phyloP scores from a whole-genome alignment of 2,888 invertebrate species.

The Drosophila multiciliata region DNA sequence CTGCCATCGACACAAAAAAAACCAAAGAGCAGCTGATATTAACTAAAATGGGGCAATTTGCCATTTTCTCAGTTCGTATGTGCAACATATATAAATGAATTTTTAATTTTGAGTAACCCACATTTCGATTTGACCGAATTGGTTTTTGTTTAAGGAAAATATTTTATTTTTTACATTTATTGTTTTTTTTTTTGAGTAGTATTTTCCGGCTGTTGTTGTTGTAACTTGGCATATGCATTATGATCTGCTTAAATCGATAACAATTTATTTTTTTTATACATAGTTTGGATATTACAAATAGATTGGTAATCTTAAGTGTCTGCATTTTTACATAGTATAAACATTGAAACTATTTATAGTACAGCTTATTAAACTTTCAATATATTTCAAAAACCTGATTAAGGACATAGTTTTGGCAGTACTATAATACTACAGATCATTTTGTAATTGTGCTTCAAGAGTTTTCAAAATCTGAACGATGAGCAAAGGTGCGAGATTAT shows the following conservation, averaged over 20 bases:
- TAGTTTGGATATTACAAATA: constrained; percentile 34
- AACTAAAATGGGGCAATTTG: constrained; percentile 26
- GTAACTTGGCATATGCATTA: constrained; percentile 49
- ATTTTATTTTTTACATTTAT: constrained; percentile 66
- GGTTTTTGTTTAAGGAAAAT: constrained; percentile 64
- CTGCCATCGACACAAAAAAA: constrained; percentile 65
- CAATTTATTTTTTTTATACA: constrained; percentile 62
- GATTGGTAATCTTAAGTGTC: constrained; percentile 18
- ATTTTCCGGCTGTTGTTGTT: constrained; percentile 26
- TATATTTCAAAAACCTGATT: constrained; percentile 9
- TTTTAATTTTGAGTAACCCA: constrained; percentile 10
- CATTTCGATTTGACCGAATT: constrained; percentile 1
- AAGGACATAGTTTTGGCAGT: constrained; percentile 3
- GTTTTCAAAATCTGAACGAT: not conserved
- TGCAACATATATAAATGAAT: constrained; percentile 6
- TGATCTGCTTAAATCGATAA: constrained; percentile 64
- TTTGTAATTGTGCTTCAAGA: not conserved
- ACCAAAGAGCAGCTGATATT: constrained; percentile 66
- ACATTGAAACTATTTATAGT: constrained; percentile 25
- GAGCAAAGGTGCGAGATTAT: constrained; percentile 9
- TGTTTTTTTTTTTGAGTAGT: constrained; percentile 29
- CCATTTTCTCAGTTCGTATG: constrained; percentile 14
- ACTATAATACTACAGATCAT: not conserved
- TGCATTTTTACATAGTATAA: constrained; percentile 35
- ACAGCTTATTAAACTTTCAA: constrained; percentile 7